Evolutionary conservation across 2,888 invertebrate species (phyloP).

Genomic region (Hylaea fasciaria): DNA sequence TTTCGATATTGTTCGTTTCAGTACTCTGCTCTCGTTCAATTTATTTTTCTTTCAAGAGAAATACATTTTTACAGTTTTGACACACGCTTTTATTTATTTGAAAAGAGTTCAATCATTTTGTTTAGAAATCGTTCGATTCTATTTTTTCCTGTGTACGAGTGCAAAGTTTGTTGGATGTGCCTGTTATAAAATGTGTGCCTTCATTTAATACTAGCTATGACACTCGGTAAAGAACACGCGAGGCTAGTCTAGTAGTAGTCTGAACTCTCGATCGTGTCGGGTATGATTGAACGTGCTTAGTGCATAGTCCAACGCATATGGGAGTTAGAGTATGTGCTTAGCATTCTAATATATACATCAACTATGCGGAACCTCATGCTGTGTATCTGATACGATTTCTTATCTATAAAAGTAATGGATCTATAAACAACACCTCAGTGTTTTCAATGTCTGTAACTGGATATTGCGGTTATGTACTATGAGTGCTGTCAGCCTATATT

Average conservation of each 20-base stretch:
- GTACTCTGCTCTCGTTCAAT: constrained; percentile 32
- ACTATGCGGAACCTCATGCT: constrained; percentile 62
- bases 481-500: constrained; percentile 18
- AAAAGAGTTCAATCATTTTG: constrained; percentile 29
- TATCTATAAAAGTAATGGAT: constrained; percentile 51
- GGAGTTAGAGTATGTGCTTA: constrained; percentile 48
- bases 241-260: constrained; percentile 56
- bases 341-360: constrained; percentile 52
- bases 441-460: constrained; percentile 20
- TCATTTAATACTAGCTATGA: neutral
- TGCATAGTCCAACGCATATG: constrained; percentile 38
- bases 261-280: constrained; percentile 45
- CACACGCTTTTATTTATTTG: constrained; percentile 36
- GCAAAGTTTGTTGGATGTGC: neutral
- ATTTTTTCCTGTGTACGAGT: neutral
- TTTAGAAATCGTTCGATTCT: constrained; percentile 3
- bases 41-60: constrained; percentile 34
- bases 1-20: constrained; percentile 36
- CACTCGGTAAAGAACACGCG: constrained; percentile 37
- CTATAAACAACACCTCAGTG: constrained; percentile 7
- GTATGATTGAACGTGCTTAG: constrained; percentile 37
- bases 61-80: constrained; percentile 35
- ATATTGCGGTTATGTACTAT: constrained; percentile 31
- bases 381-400: constrained; percentile 52
- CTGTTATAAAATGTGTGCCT: neutral